Percentiles rank a stretch among this genome's conserved stretches.
Evolutionary conservation across 2,113 vertebrate species (phyloP).

Genomic region (Urocynchramus pylzowi): DNA sequence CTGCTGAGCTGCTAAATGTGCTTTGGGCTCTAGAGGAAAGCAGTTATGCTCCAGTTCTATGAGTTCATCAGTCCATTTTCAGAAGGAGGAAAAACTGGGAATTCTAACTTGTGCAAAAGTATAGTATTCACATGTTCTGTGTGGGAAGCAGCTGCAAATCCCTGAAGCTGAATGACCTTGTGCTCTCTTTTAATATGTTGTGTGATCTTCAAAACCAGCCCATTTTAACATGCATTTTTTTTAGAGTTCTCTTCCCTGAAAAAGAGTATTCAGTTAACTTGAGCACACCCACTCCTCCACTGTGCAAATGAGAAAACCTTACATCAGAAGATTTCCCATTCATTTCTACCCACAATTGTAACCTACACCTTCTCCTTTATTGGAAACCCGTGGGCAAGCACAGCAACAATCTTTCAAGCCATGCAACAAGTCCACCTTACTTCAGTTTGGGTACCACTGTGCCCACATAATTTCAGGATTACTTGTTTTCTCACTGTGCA

Average conservation of each 20-base stretch:
- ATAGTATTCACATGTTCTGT: background rate
- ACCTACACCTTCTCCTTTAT: background rate
- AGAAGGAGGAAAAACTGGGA: background rate
- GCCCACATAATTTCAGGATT: background rate
- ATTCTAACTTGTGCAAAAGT: background rate
- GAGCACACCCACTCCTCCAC: background rate
- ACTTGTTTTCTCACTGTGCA: background rate
- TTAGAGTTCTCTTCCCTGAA: background rate
- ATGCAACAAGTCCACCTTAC: background rate
- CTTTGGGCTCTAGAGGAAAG: background rate
- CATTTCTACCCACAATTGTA: background rate
- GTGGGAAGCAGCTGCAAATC: background rate
- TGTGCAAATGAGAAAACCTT: background rate
- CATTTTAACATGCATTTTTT: background rate
- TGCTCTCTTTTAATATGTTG: background rate
- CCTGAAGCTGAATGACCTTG: background rate
- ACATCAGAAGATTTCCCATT: background rate
- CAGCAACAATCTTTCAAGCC: background rate
- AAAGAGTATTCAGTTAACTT: background rate
- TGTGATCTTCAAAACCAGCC: background rate
- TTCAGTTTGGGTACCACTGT: background rate
- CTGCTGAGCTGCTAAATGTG: background rate
- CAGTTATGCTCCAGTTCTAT: background rate
- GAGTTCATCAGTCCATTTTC: background rate
- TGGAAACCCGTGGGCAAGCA: background rate